Evolutionary conservation across 2,113 vertebrate genomes (phyloP), one percentile per base, ranked within the genome.

Genomic region (Nycticorax nycticorax): DNA sequence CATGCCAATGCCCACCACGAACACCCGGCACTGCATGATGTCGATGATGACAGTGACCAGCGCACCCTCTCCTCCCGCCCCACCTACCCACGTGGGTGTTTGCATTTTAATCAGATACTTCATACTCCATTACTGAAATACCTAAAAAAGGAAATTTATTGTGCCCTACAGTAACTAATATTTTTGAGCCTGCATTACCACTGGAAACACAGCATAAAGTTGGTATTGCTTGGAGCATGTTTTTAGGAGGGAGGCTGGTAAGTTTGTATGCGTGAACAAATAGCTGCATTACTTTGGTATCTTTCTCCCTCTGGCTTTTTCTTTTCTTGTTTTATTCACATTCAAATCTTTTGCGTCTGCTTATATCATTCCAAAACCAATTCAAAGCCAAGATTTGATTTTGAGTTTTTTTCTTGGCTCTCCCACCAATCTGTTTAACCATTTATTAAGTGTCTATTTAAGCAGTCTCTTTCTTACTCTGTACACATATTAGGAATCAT

Each of bases 371-470:
- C 60, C 43, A 26, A 92, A 94, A 68, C 4, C 27, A 37, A 35
- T 78, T 72, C 28, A 89, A 92, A 92, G 52, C 68, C 52, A 77
- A 86, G 47, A 94, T 56, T 37, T 75, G 23, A 66, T 80, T 92
- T 50, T 60, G 57, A 79, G 19, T n/a, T 43, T 85, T 56, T 47
- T 94, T n/a, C 77, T 77, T 89, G 91, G 57, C 86, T 95, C 10
- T 64, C 28, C 37, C n/a, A 27, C 20, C 77, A 79, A 57, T 95
- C 91, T 95, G 89, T 92, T 95, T 96, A 97, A 95, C 91, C 26
- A 43, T 87, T 94, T 96, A 95, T 95, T 91, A 90, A 93, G 55
- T 92, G 95, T 93, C 90, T 92, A 63, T 94, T 93, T 86, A 20
- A 69, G 73, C 74, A 92, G 84, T n/a, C 41, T 85, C 81, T 91